Evolutionary conservation across 2,888 invertebrate genomes (phyloP).

Genomic region (Netelia fuscicornis): DNA sequence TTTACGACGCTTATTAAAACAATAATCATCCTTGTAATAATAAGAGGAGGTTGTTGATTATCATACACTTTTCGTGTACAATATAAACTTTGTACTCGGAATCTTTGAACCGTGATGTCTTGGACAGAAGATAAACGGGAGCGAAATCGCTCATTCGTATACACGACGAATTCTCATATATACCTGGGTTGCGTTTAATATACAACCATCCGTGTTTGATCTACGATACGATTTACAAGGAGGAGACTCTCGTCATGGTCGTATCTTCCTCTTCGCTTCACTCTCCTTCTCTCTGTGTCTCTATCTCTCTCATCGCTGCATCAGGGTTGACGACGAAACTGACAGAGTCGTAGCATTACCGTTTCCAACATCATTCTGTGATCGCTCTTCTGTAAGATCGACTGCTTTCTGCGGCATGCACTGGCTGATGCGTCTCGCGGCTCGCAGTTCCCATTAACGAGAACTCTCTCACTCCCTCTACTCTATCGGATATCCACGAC

Average conservation of each 20-base stretch:
- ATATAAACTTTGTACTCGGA: not conserved
- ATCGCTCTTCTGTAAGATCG: conserved; percentile 84
- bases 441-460: conserved; percentile 58
- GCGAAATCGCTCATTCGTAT: conserved; percentile 55
- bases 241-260: conserved; percentile 70
- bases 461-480: conserved; percentile 70
- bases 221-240: conserved; percentile 84
- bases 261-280: conserved; percentile 53
- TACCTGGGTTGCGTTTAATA: conserved; percentile 82
- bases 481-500: conserved; percentile 75
- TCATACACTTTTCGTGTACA: not conserved
- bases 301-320: conserved; percentile 44
- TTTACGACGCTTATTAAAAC: too few relatives aligned
- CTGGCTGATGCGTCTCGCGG: conserved; percentile 45
- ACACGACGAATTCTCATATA: conserved; percentile 18
- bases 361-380: conserved; percentile 82
- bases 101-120: conserved; percentile 47
- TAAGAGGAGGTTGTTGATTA: too few relatives aligned
- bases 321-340: conserved; percentile 67
- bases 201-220: conserved; percentile 83
- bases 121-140: conserved; percentile 77
- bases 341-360: conserved; percentile 66
- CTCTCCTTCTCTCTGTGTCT: conserved; percentile 45
- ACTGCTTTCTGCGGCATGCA: conserved; percentile 72
- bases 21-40: too few relatives aligned